These are phyloP conservation scores for Callaeas wilsoni DNA, from an alignment of 2,113 vertebrate species.

Conservation along the genomic window DNA sequence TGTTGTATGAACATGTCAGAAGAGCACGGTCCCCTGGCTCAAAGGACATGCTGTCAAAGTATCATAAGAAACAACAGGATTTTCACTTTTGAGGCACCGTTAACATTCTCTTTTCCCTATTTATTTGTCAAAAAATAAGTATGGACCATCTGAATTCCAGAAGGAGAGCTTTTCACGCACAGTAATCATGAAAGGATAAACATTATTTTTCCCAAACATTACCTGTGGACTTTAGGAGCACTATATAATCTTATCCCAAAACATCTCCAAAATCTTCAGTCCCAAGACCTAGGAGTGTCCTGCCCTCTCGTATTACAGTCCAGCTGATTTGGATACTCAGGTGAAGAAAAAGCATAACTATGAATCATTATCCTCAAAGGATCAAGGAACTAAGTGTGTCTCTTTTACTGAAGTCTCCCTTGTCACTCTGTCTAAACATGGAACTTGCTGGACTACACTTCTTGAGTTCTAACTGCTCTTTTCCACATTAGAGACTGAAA, in stretches of 20 bases:
- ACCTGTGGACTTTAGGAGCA: neutral
- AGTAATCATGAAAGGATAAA: neutral
- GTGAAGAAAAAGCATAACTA: neutral
- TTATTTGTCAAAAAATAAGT: neutral
- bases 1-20: neutral
- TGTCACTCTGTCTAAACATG: neutral
- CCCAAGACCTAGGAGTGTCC: neutral
- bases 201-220: neutral
- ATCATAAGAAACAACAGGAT: neutral
- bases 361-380: neutral
- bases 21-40: neutral
- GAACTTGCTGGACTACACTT: neutral
- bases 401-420: neutral
- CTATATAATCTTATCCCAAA: neutral
- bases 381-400: neutral
- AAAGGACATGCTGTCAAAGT: neutral
- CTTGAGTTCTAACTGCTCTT: neutral
- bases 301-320: neutral
- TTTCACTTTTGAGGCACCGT: neutral
- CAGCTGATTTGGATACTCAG: neutral
- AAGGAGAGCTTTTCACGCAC: neutral
- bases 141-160: neutral
- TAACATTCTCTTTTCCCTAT: neutral
- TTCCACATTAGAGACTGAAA: neutral
- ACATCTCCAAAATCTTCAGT: neutral